phyloP scores from a whole-genome alignment of 2,113 vertebrate species.

The Melospiza georgiana region DNA sequence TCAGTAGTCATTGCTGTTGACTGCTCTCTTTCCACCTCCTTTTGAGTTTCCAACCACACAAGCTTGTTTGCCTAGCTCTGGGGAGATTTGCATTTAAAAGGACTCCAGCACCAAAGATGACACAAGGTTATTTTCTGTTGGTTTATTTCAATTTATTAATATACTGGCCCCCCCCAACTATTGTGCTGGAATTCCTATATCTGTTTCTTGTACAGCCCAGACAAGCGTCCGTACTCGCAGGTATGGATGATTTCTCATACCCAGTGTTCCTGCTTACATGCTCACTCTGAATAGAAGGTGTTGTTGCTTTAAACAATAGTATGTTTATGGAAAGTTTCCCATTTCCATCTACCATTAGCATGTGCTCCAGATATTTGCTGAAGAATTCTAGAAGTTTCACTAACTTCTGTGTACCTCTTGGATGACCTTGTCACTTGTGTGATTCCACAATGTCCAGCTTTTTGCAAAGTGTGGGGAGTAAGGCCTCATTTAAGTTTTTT shows the following conservation, averaged over 20 bases:
- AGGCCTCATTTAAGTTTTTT: not conserved
- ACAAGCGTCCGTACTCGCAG: not conserved
- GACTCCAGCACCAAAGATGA: not conserved
- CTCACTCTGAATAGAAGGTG: not conserved
- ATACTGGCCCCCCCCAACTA: not conserved
- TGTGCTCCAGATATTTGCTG: not conserved
- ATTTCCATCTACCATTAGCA: not conserved
- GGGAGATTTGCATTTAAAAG: not conserved
- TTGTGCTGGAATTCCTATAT: not conserved
- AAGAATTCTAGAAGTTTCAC: not conserved
- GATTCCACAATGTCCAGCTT: not conserved
- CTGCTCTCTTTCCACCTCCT: not conserved
- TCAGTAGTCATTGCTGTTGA: not conserved
- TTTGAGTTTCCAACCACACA: not conserved
- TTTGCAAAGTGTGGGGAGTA: not conserved
- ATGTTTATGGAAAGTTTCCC: not conserved
- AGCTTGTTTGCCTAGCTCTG: not conserved
- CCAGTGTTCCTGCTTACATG: rapidly evolving
- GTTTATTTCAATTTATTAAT: not conserved
- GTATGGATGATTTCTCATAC: not conserved
- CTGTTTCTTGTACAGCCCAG: not conserved
- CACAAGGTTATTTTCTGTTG: not conserved
- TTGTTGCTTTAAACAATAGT: not conserved
- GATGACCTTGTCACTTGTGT: not conserved
- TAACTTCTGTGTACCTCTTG: not conserved